phyloP scores from a whole-genome alignment of 2,797 vertebrate genomes.

The Liparis tanakae region DNA sequence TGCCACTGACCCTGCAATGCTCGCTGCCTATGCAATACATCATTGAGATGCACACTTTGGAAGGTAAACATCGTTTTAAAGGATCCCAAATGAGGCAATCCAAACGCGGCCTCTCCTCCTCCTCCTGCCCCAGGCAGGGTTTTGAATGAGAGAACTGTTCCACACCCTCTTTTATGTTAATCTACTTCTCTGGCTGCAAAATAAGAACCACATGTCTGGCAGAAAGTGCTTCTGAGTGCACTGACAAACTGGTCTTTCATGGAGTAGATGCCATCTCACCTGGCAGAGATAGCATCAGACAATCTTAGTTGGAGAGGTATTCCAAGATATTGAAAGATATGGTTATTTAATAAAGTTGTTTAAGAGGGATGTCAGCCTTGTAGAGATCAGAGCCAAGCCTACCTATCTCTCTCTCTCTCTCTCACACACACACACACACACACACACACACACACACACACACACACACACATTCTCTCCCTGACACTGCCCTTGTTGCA shows the following conservation, averaged over 20 bases:
- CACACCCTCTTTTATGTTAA: constrained; percentile 87
- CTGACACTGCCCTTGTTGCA: neutral
- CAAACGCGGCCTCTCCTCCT: constrained; percentile 71
- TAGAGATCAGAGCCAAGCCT: constrained; percentile 35
- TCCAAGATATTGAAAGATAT: constrained; percentile 52
- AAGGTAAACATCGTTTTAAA: constrained; percentile 85
- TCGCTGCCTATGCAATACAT: constrained; percentile 65
- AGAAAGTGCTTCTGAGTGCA: constrained; percentile 62
- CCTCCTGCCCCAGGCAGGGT: constrained; percentile 71
- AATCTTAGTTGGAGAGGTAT: constrained; percentile 38
- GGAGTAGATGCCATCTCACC: constrained; percentile 55
- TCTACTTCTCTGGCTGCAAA: constrained; percentile 78
- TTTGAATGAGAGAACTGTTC: constrained; percentile 80
- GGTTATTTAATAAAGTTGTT: constrained; percentile 57
- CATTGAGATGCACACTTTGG: constrained; percentile 81
- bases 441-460: constrained; percentile 3
- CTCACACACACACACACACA: neutral
- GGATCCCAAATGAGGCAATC: constrained; percentile 83
- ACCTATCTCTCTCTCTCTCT: neutral
- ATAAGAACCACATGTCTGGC: constrained; percentile 87
- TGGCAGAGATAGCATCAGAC: constrained; percentile 45
- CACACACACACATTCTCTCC: neutral
- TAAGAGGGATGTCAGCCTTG: constrained; percentile 12
- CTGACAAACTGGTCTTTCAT: constrained; percentile 75
- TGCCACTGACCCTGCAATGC: constrained; percentile 62